Evolutionary conservation across 1,140 invertebrate genomes (phyloP).

Genomic region (Eumeta japonica): DNA sequence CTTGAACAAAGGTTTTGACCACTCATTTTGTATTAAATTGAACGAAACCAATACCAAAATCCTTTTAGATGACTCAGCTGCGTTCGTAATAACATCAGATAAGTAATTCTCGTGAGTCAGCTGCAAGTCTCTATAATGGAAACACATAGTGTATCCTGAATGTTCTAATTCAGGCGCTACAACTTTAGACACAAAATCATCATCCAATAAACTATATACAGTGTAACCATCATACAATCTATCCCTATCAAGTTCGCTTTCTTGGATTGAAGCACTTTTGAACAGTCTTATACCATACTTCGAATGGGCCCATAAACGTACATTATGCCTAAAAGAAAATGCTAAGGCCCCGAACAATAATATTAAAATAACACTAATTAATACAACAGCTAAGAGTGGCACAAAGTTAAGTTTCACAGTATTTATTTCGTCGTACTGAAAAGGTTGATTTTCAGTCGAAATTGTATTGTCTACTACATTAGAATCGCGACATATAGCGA

Average conservation of each 20-base stretch:
- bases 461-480: constrained; percentile 74
- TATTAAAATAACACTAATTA: constrained; percentile 71
- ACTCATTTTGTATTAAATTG: constrained; percentile 72
- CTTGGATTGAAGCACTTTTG: constrained; percentile 69
- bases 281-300: constrained; percentile 75
- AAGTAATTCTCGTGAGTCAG: constrained; percentile 69
- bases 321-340: constrained; percentile 75
- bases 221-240: constrained; percentile 84
- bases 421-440: constrained; percentile 56
- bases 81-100: constrained; percentile 74
- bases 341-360: constrained; percentile 68
- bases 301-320: constrained; percentile 72
- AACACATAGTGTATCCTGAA: constrained; percentile 69
- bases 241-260: constrained; percentile 71
- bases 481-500: constrained; percentile 67
- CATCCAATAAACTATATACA: constrained; percentile 85
- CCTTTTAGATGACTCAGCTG: constrained; percentile 71
- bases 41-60: constrained; percentile 73
- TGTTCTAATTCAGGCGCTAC: constrained; percentile 80
- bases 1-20: constrained; percentile 71
- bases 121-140: constrained; percentile 74
- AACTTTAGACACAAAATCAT: constrained; percentile 76
- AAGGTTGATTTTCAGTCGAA: constrained; percentile 60
- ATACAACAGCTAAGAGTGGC: constrained; percentile 70
- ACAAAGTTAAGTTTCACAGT: constrained; percentile 62